phyloP scores from a whole-genome alignment of 2,113 vertebrate genomes.

The Xiphophorus hellerii region DNA sequence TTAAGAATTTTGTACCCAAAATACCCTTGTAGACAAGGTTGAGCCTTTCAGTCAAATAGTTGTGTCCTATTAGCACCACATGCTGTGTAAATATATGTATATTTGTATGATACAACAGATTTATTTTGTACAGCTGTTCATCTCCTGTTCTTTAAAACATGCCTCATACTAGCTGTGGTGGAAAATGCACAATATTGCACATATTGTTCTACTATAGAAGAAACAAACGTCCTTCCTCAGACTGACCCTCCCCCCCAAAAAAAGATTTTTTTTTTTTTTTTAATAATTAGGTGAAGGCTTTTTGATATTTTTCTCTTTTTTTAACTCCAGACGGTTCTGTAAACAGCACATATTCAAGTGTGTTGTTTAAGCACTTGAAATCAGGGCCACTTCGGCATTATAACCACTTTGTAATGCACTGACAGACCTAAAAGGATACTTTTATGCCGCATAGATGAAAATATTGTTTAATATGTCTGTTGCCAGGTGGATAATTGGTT shows the following conservation, averaged over 20 bases:
- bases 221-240: neutral
- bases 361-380: conserved; percentile 29
- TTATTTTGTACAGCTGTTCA: conserved; percentile 58
- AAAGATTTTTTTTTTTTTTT: neutral
- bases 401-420: conserved; percentile 32
- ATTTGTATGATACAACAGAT: conserved; percentile 45
- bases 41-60: conserved; percentile 26
- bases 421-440: conserved; percentile 20
- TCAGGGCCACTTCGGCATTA: conserved; percentile 7
- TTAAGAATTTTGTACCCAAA: conserved; percentile 44
- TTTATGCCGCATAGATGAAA: conserved; percentile 11
- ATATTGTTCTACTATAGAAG: conserved; percentile 17
- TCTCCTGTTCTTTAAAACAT: conserved; percentile 26
- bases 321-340: neutral
- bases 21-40: conserved; percentile 29
- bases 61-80: conserved; percentile 23
- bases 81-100: conserved; percentile 28
- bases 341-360: neutral
- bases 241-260: neutral
- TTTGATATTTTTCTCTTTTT: conserved; percentile 14
- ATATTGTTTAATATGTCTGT: conserved; percentile 10
- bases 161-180: conserved; percentile 22
- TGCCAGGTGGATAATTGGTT: neutral
- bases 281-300: conserved; percentile 27
- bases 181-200: conserved; percentile 37